Conservation (phyloP, 2,797 vertebrate species). For the Sebastes matsubarae region DNA sequence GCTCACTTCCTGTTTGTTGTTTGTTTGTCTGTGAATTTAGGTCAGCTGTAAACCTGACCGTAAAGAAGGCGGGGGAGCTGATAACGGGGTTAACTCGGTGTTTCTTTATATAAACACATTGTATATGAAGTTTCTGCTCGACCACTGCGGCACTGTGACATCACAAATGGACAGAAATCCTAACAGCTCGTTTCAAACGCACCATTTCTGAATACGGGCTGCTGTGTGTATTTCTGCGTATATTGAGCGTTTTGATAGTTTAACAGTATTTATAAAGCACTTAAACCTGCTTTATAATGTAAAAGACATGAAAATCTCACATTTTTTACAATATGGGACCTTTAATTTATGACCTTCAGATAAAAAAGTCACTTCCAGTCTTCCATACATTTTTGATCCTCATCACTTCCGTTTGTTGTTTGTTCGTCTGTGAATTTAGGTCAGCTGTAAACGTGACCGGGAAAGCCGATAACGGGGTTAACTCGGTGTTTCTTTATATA, state of each 20-base stretch:
- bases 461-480: background rate
- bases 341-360: background rate
- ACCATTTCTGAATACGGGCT: no score
- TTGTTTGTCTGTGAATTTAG: background rate
- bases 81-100: background rate
- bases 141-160: slow-evolving; percentile 1
- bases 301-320: no score
- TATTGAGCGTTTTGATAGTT: no score
- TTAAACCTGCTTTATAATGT: no score
- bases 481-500: background rate
- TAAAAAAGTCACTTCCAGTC: background rate
- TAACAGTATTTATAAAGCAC: no score
- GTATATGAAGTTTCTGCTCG: slow-evolving; percentile 25
- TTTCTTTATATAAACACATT: background rate
- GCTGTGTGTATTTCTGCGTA: no score
- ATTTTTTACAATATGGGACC: no score
- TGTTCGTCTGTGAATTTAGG: background rate
- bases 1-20: background rate
- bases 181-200: no score
- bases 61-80: no score
- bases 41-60: background rate
- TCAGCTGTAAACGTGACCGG: background rate
- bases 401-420: background rate
- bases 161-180: no score
- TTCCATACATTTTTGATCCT: background rate